Conservation (phyloP, 2,113 vertebrate genomes). For the Lampris megalopsis region DNA sequence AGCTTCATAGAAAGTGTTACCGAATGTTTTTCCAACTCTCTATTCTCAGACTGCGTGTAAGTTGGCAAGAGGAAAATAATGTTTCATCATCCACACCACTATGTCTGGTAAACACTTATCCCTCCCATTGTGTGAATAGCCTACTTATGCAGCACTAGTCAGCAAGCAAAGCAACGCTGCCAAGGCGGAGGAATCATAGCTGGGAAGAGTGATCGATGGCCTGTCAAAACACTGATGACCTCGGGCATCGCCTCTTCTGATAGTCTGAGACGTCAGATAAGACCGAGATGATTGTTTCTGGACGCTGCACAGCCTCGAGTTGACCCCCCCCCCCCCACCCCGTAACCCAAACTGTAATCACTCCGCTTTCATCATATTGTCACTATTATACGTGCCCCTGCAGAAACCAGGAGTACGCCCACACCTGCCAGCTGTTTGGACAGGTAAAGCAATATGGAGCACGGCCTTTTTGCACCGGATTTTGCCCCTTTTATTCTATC, state of each 20-base stretch:
- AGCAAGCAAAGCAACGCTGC: not conserved
- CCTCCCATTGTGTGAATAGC: not conserved
- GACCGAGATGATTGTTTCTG: conserved; percentile 14
- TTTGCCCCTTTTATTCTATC: not conserved
- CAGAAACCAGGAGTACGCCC: not conserved
- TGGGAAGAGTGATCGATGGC: conserved; percentile 1
- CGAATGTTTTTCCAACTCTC: too few species aligned
- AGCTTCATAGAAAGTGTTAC: too few species aligned
- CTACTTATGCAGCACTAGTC: not conserved
- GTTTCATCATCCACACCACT: not conserved
- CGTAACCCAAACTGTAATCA: not conserved
- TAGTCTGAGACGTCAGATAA: conserved; percentile 21
- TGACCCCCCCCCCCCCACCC: not conserved
- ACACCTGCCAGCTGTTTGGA: conserved; percentile 5
- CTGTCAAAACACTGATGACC: not conserved
- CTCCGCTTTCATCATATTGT: conserved; percentile 38
- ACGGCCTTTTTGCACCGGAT: not conserved
- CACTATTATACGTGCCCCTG: not conserved
- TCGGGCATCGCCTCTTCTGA: not conserved
- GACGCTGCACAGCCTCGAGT: conserved; percentile 1
- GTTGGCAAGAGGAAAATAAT: not conserved
- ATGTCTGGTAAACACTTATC: not conserved
- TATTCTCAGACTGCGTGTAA: not conserved
- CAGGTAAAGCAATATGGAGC: conserved; percentile 3
- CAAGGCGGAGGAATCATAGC: not conserved